Conservation (phyloP, 2,797 vertebrate genomes). For the Bradypodion pumilum region DNA sequence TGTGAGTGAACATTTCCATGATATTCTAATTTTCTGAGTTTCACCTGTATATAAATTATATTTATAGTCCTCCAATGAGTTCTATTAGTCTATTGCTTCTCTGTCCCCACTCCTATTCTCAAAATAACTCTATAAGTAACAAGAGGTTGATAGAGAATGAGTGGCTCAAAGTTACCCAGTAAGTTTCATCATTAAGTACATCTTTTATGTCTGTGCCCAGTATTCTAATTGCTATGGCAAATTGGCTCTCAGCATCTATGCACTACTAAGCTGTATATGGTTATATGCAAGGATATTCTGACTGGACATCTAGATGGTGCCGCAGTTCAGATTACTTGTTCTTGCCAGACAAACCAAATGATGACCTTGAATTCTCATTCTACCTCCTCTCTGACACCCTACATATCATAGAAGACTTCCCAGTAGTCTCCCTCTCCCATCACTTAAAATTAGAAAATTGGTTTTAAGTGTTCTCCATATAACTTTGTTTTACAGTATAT, state of each 20-base stretch:
- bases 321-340: background rate
- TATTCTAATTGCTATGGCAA: background rate
- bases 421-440: background rate
- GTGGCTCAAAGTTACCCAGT: background rate
- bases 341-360: background rate
- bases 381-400: background rate
- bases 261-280: background rate
- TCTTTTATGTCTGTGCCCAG: background rate
- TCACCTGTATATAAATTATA: background rate
- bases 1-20: too few relatives aligned
- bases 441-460: background rate
- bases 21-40: too few relatives aligned
- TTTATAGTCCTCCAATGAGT: background rate
- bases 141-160: background rate
- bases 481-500: too few relatives aligned
- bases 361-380: background rate
- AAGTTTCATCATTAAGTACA: background rate
- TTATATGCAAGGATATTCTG: background rate
- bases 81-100: background rate
- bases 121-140: background rate
- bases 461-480: background rate
- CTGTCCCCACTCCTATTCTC: background rate
- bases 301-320: background rate
- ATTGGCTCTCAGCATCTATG: background rate
- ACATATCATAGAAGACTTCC: background rate